Percentiles rank a stretch among this genome's conserved stretches.
Conservation (phyloP, 2,888 invertebrate genomes). For the Orchestes rusci region DNA sequence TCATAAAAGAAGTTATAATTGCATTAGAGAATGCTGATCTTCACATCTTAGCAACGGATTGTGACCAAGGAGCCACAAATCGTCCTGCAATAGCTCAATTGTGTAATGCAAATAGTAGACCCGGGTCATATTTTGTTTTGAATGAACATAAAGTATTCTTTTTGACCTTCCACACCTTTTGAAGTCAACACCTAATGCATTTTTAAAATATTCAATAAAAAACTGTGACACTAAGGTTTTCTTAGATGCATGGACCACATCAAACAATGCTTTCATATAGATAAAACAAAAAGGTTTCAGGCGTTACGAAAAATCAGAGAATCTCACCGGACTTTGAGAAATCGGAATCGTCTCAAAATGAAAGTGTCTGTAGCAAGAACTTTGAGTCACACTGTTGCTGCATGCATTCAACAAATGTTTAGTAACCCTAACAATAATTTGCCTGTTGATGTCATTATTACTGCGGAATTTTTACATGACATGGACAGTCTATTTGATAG, state of each 20-base stretch:
- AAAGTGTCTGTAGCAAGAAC: constrained; percentile 7
- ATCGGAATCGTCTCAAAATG: constrained; percentile 11
- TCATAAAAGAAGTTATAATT: neutral
- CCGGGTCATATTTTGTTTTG: neutral
- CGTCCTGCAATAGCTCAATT: too few relatives aligned
- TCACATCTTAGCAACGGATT: neutral
- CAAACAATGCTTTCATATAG: too few relatives aligned
- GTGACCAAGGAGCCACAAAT: too few relatives aligned
- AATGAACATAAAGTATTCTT: too few relatives aligned
- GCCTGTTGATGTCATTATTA: constrained; percentile 19
- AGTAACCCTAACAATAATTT: neutral
- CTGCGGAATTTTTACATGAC: constrained; percentile 22
- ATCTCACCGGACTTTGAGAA: constrained; percentile 1
- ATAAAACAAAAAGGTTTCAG: too few relatives aligned
- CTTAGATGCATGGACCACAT: too few relatives aligned
- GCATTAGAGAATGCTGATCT: neutral
- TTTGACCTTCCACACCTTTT: neutral
- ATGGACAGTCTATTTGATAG: too few relatives aligned
- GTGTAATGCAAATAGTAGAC: neutral
- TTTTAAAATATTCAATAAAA: too few relatives aligned
- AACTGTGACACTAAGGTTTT: too few relatives aligned
- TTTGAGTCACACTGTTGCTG: constrained; percentile 15
- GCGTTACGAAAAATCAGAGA: constrained; percentile 5
- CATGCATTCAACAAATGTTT: constrained; percentile 12
- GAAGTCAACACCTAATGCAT: neutral